Base-by-base conservation (phyloP, 2,888 invertebrate species). In the Boloria selene region DNA sequence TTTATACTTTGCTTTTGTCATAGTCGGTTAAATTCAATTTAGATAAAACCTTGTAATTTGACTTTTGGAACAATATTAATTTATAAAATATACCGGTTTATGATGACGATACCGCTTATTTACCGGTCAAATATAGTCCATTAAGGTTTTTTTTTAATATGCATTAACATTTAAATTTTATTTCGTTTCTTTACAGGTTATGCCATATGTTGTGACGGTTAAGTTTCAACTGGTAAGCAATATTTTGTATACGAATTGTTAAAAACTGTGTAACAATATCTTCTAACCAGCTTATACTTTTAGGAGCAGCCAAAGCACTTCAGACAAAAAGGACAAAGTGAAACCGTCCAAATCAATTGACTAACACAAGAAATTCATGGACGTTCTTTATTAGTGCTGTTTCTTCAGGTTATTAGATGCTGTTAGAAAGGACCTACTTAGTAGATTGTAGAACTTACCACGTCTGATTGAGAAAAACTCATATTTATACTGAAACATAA, bases 201-300 rank as follows among this genome's bases (percentile, higher is more conserved):
- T 93, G 92, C 78, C 91, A 91, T 59, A 84, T 93, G 85, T 92
- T 93, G 93, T 93, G 93, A 93, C 93, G 90, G 78, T 84, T 91
- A 83, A 90, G 88, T 79, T 83, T 86, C 44, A 87, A 89, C 84
- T 88, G 91, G 91, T 92, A 61, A 85, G 87, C 69, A 49, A n/a
- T 44, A 38, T 31, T 54, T 52, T 26, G 47, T 45, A 2, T 14
- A 45, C 17, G 13, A 0, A 45, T 2, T 13, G 50, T 45, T 13
- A 10, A 16, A 22, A 42, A 13, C 26, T 49, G 17, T 31, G 1
- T 13, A 16, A 38, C 31, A 38, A 38, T 38, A 38, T 38, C 31
- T 38, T 38, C 31, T 38, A 38, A 38, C 31, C 7, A 38, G 26
- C 26, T 58, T 58, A 31, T 54, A 49, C 51, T 18, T 64, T 26